These are phyloP conservation scores for Magallana ariakensis DNA, from an alignment of 1,140 invertebrate species.

Conservation along the genomic window DNA sequence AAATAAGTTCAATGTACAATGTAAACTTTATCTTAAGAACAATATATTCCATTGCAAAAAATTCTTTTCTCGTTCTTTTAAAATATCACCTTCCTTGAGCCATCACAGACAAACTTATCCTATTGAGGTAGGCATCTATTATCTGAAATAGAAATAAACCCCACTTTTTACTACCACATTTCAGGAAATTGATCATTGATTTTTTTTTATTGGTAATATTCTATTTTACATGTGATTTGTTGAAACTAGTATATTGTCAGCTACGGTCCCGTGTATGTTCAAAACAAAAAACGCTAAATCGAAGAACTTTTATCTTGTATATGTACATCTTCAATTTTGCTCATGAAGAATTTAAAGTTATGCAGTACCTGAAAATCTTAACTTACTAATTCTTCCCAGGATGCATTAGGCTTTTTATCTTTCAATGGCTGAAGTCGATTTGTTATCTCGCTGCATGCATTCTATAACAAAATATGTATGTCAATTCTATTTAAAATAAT, in stretches of 20 bases:
- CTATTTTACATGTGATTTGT: not conserved
- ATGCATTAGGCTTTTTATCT: conserved; percentile 87
- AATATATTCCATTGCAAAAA: too few species aligned
- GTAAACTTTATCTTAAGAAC: not conserved
- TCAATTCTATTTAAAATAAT: not conserved
- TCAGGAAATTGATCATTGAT: not conserved
- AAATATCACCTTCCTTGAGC: conserved; percentile 6
- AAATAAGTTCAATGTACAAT: not conserved
- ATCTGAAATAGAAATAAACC: not conserved
- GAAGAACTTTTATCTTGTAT: not conserved
- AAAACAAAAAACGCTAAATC: not conserved
- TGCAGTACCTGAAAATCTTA: not conserved
- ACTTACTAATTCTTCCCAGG: conserved; percentile 91
- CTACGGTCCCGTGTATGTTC: not conserved
- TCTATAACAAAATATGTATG: not conserved
- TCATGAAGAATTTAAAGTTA: too few species aligned
- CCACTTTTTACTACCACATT: too few species aligned
- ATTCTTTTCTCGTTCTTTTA: too few species aligned
- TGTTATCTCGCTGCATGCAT: conserved; percentile 85
- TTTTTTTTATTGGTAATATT: not conserved
- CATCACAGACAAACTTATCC: conserved; percentile 21
- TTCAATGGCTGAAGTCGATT: conserved; percentile 89
- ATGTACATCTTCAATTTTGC: too few species aligned
- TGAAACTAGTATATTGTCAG: not conserved
- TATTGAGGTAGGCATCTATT: conserved; percentile 1